Base-by-base conservation (phyloP, 37 sponge, comb jelly and placozoan genomes). In the Cladorhizidae sp. region DNA sequence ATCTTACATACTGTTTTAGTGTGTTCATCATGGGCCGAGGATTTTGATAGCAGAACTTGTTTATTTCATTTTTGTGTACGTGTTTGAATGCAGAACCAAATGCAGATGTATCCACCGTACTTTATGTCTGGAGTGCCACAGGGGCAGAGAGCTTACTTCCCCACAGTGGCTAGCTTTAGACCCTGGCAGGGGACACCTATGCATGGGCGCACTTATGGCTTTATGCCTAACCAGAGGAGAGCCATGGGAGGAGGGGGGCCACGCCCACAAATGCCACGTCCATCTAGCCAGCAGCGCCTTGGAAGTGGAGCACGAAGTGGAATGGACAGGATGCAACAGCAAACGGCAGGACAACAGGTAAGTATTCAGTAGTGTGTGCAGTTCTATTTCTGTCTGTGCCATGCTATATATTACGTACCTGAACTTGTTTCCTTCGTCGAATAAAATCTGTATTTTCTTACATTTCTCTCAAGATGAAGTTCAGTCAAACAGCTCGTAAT, bases 81-180 rank as follows among this genome's bases (percentile, higher is more conserved):
- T 31, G 21, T 72, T 2, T 45, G 26, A 18, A 3, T 45, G 6
- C 58, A 80, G 83, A 82, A 74, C 83, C 87, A 86, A 50, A 80
- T 86, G 80, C 87, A 79, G 80, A 50, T 86, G 80, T 86, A 73
- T 39, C 87, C 87, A 15, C 87, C 74, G 31, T 73, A 70, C 62
- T 83, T 87, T 57, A 73, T 78, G 64, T 72, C 78, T 49, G 86
- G 86, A 11, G 49, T 85, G 62, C 72, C 79, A 14, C 80, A 83
- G 64, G 80, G 78, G 31, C 91, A 90, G 74, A 58, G 91, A 72
- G 86, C 91, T 1, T 85, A 62, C 83, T 90, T 85, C 82, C 84
- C 83, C 2, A 40, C 80, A 14, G 40, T 84, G 73, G 26, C 84
- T 5, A 70, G 64, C 58, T 75, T 76, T 49, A 57, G 85, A 25